Conservation (phyloP, 2,888 invertebrate genomes). For the Rutpela maculata region DNA sequence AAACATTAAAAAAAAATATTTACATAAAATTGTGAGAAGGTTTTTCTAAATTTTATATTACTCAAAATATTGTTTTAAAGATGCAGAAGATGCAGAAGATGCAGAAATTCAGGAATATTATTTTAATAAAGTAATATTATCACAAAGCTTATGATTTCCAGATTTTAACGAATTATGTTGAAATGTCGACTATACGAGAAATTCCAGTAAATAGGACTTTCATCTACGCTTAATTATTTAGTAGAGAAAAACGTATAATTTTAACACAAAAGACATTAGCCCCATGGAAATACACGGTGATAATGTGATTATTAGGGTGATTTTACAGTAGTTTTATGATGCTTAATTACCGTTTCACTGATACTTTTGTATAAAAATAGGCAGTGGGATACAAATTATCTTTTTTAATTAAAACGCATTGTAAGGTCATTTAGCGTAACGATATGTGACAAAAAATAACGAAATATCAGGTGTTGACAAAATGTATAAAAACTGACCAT, state of each 20-base stretch:
- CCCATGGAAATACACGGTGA: neutral
- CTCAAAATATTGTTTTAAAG: too few relatives aligned
- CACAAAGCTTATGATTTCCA: neutral
- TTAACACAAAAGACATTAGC: neutral
- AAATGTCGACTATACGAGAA: too few relatives aligned
- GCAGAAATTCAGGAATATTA: too few relatives aligned
- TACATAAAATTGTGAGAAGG: too few relatives aligned
- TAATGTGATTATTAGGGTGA: constrained; percentile 11
- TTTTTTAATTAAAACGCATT: constrained; percentile 36
- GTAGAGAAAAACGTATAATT: neutral
- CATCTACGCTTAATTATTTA: neutral
- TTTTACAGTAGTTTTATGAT: neutral
- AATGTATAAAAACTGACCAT: constrained; percentile 15
- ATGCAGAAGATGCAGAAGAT: too few relatives aligned
- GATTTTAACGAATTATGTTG: too few relatives aligned
- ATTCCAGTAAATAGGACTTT: too few relatives aligned
- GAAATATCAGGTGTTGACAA: constrained; percentile 31
- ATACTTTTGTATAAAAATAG: neutral
- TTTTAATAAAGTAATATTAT: too few relatives aligned
- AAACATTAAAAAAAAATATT: too few relatives aligned
- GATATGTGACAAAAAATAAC: constrained; percentile 21
- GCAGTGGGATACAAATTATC: neutral
- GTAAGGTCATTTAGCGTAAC: constrained; percentile 19
- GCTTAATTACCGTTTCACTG: neutral
- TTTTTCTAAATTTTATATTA: too few relatives aligned